A percentile compares a stretch with the other conserved stretches of the same genome.
phyloP scores from a whole-genome alignment of 2,113 vertebrate species.

The Crotophaga sulcirostris region DNA sequence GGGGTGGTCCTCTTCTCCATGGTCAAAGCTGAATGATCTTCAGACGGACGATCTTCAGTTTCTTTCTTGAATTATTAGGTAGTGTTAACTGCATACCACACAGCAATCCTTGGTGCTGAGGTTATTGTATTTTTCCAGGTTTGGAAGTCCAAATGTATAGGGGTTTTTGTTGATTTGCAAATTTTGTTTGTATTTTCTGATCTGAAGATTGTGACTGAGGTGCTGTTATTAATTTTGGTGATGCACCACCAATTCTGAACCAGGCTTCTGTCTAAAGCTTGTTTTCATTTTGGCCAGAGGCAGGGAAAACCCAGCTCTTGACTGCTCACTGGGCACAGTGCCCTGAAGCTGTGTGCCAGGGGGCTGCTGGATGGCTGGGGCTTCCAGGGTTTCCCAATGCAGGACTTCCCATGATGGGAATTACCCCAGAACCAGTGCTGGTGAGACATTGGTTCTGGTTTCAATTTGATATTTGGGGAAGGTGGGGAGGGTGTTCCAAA shows the following conservation, averaged over 20 bases:
- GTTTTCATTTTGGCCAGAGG: background rate
- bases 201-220: background rate
- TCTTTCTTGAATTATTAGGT: background rate
- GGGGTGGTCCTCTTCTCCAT: background rate
- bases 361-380: background rate
- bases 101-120: background rate
- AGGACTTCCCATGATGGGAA: background rate
- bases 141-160: background rate
- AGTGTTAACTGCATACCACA: background rate
- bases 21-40: background rate
- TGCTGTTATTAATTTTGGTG: background rate
- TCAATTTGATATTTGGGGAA: background rate
- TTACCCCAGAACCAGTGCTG: background rate
- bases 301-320: background rate
- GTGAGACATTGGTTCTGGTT: background rate
- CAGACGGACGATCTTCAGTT: background rate
- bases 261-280: background rate
- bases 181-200: background rate
- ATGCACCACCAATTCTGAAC: background rate
- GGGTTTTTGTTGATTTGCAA: rapidly evolving
- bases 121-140: rapidly evolving
- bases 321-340: background rate
- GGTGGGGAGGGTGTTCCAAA: background rate
- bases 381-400: background rate
- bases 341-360: background rate